These are phyloP conservation scores for Ictalurus punctatus DNA, from an alignment of 2,113 vertebrate genomes.

Conservation along the genomic window DNA sequence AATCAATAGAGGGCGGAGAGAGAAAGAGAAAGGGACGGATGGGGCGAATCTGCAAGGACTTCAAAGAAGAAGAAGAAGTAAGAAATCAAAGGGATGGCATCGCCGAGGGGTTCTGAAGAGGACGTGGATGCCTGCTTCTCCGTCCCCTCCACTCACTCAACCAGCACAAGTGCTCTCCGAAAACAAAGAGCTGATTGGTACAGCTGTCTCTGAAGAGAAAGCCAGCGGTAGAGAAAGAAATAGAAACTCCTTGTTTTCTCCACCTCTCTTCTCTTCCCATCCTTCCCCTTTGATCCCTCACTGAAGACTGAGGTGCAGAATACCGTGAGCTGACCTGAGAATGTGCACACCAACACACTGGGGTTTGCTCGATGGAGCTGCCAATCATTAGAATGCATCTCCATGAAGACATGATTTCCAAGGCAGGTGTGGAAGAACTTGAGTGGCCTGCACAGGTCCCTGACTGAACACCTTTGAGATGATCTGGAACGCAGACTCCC, in stretches of 20 bases:
- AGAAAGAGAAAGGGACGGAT: not conserved
- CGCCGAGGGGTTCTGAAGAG: conserved; percentile 12
- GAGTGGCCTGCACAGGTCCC: no score
- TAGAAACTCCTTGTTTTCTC: not conserved
- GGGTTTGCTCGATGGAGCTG: not conserved
- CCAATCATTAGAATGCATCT: not conserved
- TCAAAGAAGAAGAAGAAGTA: conserved; percentile 2
- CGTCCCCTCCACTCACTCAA: conserved; percentile 21
- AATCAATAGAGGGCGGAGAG: conserved; percentile 67
- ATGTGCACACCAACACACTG: not conserved
- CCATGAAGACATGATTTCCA: no score
- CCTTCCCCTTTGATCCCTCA: not conserved
- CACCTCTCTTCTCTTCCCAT: not conserved
- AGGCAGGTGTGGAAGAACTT: no score
- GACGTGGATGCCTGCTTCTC: conserved; percentile 2
- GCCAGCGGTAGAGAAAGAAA: no score
- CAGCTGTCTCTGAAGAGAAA: not conserved
- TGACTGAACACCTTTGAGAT: no score
- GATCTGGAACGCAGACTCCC: no score
- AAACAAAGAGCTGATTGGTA: conserved; percentile 30
- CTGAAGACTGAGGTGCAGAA: not conserved
- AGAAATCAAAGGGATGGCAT: conserved; percentile 23
- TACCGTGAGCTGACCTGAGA: not conserved
- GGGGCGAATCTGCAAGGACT: conserved; percentile 11
- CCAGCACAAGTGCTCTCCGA: conserved; percentile 31